A percentile compares a stretch with the other conserved stretches of the same genome.
These are phyloP conservation scores for Micrastur ruficollis DNA, from an alignment of 2,797 vertebrate species.

Conservation along the genomic window DNA sequence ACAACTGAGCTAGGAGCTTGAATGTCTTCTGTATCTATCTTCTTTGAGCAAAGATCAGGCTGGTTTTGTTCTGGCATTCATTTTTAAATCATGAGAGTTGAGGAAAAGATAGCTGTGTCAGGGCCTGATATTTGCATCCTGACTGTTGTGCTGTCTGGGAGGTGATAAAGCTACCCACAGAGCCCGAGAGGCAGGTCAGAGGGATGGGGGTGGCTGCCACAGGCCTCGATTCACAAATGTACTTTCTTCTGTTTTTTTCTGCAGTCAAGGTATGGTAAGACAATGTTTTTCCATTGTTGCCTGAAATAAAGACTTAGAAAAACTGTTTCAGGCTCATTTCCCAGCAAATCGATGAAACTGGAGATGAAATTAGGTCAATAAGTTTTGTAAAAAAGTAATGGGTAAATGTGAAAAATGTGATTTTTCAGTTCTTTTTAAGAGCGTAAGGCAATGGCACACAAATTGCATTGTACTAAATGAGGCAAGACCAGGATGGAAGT, in stretches of 20 bases:
- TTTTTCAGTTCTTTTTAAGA: background rate
- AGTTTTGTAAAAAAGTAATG: background rate
- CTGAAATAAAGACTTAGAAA: background rate
- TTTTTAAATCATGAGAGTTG: background rate
- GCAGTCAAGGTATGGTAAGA: background rate
- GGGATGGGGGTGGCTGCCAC: background rate
- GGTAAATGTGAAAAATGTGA: too few species aligned
- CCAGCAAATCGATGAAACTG: background rate
- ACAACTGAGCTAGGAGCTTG: background rate
- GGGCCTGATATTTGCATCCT: background rate
- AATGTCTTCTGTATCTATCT: background rate
- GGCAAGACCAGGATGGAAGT: background rate
- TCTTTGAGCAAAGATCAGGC: background rate
- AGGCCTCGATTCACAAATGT: background rate
- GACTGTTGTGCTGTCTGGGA: background rate
- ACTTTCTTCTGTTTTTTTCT: background rate
- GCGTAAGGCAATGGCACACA: background rate
- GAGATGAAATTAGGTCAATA: background rate
- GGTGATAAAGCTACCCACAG: background rate
- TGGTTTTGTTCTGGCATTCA: background rate
- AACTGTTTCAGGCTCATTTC: background rate
- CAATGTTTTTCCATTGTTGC: background rate
- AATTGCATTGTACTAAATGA: background rate
- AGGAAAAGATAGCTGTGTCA: background rate
- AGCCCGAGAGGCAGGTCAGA: too few species aligned